These are phyloP conservation scores for Drosophila parthenogenetica DNA, from an alignment of 2,888 invertebrate genomes.

Conservation along the genomic window DNA sequence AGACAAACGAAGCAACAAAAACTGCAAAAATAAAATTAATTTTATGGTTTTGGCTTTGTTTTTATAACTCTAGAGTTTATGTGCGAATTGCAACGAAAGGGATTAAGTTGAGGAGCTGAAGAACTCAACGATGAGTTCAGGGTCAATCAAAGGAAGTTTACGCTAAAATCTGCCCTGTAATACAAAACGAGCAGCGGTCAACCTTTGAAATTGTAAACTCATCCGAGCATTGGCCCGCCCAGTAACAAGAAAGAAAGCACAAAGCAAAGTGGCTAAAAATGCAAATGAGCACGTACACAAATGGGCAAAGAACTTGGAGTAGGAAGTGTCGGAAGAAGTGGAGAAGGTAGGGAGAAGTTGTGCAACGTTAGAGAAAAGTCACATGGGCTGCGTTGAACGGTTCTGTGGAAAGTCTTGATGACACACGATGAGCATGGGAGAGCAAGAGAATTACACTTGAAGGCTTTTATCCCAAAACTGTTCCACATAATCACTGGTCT, in stretches of 20 bases:
- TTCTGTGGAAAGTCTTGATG: slow-evolving; percentile 44
- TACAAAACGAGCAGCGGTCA: slow-evolving; percentile 41
- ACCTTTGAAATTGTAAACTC: slow-evolving; percentile 64
- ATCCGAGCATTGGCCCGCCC: slow-evolving; percentile 28
- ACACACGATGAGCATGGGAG: slow-evolving; percentile 29
- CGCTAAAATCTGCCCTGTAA: slow-evolving; percentile 33
- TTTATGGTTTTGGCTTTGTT: slow-evolving; percentile 51
- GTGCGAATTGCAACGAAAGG: slow-evolving; percentile 63
- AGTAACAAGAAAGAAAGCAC: slow-evolving; percentile 68
- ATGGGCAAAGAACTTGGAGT: neutral
- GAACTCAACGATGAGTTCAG: slow-evolving; percentile 55
- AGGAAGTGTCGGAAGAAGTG: slow-evolving; percentile 1
- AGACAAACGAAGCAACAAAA: slow-evolving; percentile 74
- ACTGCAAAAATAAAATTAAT: slow-evolving; percentile 72
- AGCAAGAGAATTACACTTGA: slow-evolving; percentile 30
- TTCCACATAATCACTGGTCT: slow-evolving; percentile 52
- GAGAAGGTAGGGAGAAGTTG: neutral
- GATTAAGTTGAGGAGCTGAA: slow-evolving; percentile 54
- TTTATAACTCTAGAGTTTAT: slow-evolving; percentile 52
- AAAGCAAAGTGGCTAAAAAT: slow-evolving; percentile 69
- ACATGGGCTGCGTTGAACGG: slow-evolving; percentile 40
- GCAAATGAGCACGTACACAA: slow-evolving; percentile 70
- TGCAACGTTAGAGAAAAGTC: slow-evolving; percentile 33
- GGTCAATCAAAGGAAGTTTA: slow-evolving; percentile 54
- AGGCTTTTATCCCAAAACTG: slow-evolving; percentile 35